Percentiles rank a stretch among this genome's conserved stretches.
These are phyloP conservation scores for Tinea pellionella DNA, from an alignment of 2,888 invertebrate genomes.

Conservation along the genomic window DNA sequence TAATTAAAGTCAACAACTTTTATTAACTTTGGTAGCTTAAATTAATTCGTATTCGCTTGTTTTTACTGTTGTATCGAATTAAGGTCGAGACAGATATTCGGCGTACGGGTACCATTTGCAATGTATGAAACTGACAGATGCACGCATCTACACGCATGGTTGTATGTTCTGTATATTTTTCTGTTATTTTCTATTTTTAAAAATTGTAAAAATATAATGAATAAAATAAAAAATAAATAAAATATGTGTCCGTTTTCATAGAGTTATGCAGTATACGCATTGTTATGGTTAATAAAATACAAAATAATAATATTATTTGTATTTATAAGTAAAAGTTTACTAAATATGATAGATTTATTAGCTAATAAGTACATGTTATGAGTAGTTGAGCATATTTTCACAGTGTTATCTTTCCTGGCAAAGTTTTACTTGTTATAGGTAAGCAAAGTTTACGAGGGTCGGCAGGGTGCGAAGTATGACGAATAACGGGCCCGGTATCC, in stretches of 20 bases:
- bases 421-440: slow-evolving; percentile 25
- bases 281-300: too few species aligned
- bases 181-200: too few species aligned
- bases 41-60: not conserved
- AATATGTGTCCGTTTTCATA: too few species aligned
- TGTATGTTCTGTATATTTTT: not conserved
- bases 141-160: not conserved
- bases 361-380: too few species aligned
- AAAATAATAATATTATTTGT: too few species aligned
- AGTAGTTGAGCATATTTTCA: not conserved
- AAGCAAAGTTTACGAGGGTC: slow-evolving; percentile 24
- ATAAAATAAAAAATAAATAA: too few species aligned
- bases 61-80: not conserved
- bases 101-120: too few species aligned
- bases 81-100: too few species aligned
- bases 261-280: too few species aligned
- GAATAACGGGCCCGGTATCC: slow-evolving; percentile 44
- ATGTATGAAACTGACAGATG: too few species aligned
- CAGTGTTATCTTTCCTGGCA: slow-evolving; percentile 9
- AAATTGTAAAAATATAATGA: too few species aligned
- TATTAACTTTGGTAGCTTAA: not conserved
- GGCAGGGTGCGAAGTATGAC: slow-evolving; percentile 33
- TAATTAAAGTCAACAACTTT: slow-evolving; percentile 1
- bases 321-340: not conserved
- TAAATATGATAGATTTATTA: too few species aligned